These are phyloP conservation scores for Heliconius melpomene DNA, from an alignment of 1,140 invertebrate species.

Conservation along the genomic window DNA sequence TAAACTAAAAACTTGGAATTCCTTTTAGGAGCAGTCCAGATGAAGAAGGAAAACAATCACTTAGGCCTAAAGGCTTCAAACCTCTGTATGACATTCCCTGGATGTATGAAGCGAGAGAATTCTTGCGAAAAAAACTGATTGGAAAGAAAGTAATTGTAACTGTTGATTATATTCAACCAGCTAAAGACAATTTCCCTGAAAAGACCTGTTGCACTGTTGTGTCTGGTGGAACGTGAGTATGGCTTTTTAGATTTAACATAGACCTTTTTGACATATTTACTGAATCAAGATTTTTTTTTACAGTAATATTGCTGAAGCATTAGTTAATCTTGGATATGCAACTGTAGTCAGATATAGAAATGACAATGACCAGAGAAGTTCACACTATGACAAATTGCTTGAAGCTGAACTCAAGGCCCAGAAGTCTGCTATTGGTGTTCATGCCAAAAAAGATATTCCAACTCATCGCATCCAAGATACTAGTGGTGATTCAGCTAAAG, in stretches of 20 bases:
- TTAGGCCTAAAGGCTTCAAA: conserved; percentile 83
- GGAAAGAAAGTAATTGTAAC: conserved; percentile 97
- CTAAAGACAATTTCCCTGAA: conserved; percentile 95
- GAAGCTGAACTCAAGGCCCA: conserved; percentile 96
- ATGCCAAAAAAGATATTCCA: conserved; percentile 92
- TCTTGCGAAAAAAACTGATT: conserved; percentile 96
- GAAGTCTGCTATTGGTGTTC: conserved; percentile 91
- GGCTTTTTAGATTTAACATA: not conserved
- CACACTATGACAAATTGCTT: conserved; percentile 95
- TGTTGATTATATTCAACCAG: conserved; percentile 98
- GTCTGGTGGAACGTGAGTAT: conserved; percentile 89
- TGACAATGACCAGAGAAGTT: conserved; percentile 97
- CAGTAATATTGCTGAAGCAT: conserved; percentile 96
- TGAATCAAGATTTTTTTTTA: conserved; percentile 41
- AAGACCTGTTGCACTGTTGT: conserved; percentile 97
- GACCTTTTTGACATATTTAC: not conserved
- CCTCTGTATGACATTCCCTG: conserved; percentile 98
- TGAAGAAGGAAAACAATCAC: conserved; percentile 84
- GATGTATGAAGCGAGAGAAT: conserved; percentile 99
- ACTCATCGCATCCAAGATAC: conserved; percentile 94
- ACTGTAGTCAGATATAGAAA: conserved; percentile 95
- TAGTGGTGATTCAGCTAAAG: conserved; percentile 90
- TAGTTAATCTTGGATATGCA: conserved; percentile 95
- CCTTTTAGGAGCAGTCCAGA: conserved; percentile 71
- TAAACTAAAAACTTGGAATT: not conserved